A percentile compares a stretch with the other conserved stretches of the same genome.
phyloP scores from a whole-genome alignment of 2,797 vertebrate genomes.

The Moxostoma hubbsi region DNA sequence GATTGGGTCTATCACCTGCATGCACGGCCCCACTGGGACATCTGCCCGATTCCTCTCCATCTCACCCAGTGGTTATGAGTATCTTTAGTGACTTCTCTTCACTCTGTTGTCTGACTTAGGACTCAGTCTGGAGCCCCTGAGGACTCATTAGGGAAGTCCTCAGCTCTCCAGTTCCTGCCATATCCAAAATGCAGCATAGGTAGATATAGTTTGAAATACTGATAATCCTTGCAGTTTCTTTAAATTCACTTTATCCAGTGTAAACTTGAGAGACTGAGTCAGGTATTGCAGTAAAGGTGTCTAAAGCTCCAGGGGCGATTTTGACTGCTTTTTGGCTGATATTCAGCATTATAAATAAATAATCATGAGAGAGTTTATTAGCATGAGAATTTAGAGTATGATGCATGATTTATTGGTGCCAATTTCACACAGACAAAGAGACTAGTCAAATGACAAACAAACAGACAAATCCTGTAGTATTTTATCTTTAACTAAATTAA shows the following conservation, averaged over 20 bases:
- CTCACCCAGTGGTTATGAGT: conserved; percentile 37
- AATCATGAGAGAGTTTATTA: conserved; percentile 20
- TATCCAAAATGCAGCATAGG: conserved; percentile 9
- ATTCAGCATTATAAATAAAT: conserved; percentile 32
- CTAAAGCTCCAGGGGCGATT: conserved; percentile 17
- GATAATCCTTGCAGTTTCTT: conserved; percentile 33
- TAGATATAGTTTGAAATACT: conserved; percentile 7
- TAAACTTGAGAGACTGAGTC: background rate
- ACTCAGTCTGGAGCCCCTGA: conserved; percentile 49
- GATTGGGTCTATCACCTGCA: conserved; percentile 33
- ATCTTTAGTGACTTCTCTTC: conserved; percentile 47
- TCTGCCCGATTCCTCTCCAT: conserved; percentile 33
- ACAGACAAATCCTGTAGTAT: no score
- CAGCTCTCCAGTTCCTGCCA: conserved; percentile 31
- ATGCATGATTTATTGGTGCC: background rate
- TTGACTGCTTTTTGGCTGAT: conserved; percentile 29
- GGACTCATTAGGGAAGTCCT: conserved; percentile 55
- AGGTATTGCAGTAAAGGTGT: conserved; percentile 4
- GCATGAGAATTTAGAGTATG: conserved; percentile 20
- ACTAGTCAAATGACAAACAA: background rate
- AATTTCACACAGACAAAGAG: background rate
- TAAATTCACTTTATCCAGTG: conserved; percentile 25
- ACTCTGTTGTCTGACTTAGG: conserved; percentile 43
- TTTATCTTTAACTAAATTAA: background rate
- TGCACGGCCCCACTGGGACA: conserved; percentile 40